Percentiles rank a stretch among this genome's conserved stretches.
phyloP scores from a whole-genome alignment of 1,140 invertebrate genomes.

The Mactra quadrangularis region DNA sequence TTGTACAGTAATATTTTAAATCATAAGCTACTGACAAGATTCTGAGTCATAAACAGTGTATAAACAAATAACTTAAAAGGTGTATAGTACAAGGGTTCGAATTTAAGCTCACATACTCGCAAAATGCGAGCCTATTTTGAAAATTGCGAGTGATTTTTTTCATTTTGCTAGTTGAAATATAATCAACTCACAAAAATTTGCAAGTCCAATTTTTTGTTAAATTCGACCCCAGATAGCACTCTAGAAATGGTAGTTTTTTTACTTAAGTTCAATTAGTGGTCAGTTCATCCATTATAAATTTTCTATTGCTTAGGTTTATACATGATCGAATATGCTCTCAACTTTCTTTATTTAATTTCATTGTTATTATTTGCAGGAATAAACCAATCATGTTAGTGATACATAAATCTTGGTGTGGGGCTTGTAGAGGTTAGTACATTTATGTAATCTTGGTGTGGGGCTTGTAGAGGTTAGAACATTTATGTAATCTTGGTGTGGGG shows the following conservation, averaged over 20 bases:
- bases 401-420: slow-evolving; percentile 88
- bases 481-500: not conserved
- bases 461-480: not conserved
- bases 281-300: not conserved
- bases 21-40: too few species aligned
- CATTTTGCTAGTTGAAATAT: too few species aligned
- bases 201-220: not conserved
- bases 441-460: too few species aligned
- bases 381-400: slow-evolving; percentile 87
- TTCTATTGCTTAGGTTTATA: not conserved
- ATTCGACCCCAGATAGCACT: not conserved
- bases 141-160: too few species aligned
- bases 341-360: not conserved
- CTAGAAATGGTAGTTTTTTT: not conserved
- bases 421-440: slow-evolving; percentile 87
- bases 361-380: slow-evolving; percentile 77
- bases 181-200: too few species aligned
- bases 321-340: not conserved
- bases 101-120: too few species aligned
- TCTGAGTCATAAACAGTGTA: too few species aligned
- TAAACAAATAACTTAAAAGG: too few species aligned
- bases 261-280: too few species aligned
- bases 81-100: too few species aligned
- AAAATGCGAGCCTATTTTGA: too few species aligned
- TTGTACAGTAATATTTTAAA: too few species aligned